These are phyloP conservation scores for Drosophila varians DNA, from an alignment of 1,140 invertebrate genomes.

Conservation along the genomic window DNA sequence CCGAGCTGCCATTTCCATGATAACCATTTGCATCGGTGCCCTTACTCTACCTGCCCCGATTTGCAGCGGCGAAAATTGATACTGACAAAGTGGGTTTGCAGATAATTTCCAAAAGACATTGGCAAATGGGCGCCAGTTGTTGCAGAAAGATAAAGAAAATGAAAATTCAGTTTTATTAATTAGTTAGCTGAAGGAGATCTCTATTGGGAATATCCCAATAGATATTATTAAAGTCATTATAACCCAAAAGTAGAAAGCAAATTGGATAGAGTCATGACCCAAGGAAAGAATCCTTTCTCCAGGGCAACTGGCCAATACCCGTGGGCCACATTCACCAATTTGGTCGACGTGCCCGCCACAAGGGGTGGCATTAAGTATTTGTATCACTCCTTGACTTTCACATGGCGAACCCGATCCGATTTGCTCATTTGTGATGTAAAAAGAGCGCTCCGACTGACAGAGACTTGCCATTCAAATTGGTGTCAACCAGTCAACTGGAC, in stretches of 20 bases:
- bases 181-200: too few relatives aligned
- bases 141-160: not conserved
- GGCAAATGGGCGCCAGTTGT: slow-evolving; percentile 1
- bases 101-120: slow-evolving; percentile 20
- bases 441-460: slow-evolving; percentile 41
- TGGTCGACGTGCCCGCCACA: not conserved
- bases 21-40: slow-evolving; percentile 41
- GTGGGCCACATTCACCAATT: slow-evolving; percentile 23
- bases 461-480: slow-evolving; percentile 74
- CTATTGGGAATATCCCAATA: too few relatives aligned
- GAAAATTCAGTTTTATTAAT: not conserved
- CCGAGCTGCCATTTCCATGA: slow-evolving; percentile 30
- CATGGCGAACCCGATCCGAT: slow-evolving; percentile 46
- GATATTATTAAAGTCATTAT: not conserved
- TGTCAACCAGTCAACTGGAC: slow-evolving; percentile 76
- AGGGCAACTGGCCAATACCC: slow-evolving; percentile 6
- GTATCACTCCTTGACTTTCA: slow-evolving; percentile 55
- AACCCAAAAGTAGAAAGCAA: not conserved
- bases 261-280: not conserved
- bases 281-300: slow-evolving; percentile 9
- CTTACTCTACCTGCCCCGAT: slow-evolving; percentile 31
- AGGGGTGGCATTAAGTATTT: slow-evolving; percentile 41
- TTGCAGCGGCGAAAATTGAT: slow-evolving; percentile 22
- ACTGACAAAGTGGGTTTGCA: slow-evolving; percentile 31
- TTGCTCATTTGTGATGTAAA: slow-evolving; percentile 59